Percentiles rank a stretch among this genome's conserved stretches.
Evolutionary conservation across 2,888 invertebrate species (phyloP).

Genomic region (Drosophila robusta): DNA sequence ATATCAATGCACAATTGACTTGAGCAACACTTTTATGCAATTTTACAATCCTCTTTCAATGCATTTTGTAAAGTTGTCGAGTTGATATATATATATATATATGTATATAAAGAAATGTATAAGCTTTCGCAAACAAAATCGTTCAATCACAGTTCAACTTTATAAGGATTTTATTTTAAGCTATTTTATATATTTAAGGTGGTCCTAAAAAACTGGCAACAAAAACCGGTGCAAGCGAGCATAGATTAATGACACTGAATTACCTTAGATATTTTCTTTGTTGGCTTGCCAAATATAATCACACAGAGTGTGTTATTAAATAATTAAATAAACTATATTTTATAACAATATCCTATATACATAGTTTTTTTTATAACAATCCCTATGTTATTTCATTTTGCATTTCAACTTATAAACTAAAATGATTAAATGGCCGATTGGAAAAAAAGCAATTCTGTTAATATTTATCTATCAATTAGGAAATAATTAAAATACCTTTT

Average conservation of each 20-base stretch:
- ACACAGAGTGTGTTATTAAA: no score
- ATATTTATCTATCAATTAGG: constrained; percentile 22
- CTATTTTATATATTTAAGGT: no score
- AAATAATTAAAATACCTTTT: constrained; percentile 18
- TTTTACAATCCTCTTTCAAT: background rate
- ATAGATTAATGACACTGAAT: no score
- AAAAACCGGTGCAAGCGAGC: no score
- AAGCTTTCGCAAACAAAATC: constrained; percentile 1
- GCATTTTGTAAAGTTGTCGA: constrained; percentile 6
- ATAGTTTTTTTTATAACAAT: no score
- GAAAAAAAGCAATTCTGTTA: background rate
- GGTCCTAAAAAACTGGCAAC: background rate
- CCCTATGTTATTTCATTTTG: no score
- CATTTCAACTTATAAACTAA: background rate
- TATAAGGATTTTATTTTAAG: no score
- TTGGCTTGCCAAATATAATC: no score
- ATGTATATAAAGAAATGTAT: background rate
- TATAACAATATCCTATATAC: no score
- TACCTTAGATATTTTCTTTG: no score
- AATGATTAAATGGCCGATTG: background rate
- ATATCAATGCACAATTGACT: constrained; percentile 20
- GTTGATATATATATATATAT: background rate
- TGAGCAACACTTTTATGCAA: constrained; percentile 2
- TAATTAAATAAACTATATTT: no score
- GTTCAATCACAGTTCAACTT: constrained; percentile 3